Conservation (phyloP, 2,113 vertebrate species). For the Lanius collurio region DNA sequence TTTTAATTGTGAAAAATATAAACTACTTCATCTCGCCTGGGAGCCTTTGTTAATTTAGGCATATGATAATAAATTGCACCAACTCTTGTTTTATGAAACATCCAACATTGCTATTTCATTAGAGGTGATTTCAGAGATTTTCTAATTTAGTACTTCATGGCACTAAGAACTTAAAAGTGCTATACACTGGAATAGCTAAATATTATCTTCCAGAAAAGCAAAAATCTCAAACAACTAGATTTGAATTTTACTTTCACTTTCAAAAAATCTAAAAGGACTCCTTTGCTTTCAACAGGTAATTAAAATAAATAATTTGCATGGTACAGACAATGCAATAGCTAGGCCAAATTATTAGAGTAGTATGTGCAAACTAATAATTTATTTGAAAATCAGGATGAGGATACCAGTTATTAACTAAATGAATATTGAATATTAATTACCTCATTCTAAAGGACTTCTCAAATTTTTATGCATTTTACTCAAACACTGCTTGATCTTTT, state of each 20-base stretch:
- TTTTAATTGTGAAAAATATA: background rate
- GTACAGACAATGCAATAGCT: background rate
- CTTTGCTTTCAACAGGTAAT: background rate
- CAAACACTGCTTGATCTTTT: background rate
- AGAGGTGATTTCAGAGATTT: background rate
- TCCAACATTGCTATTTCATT: background rate
- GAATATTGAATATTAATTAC: background rate
- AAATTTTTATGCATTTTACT: background rate
- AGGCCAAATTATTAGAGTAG: background rate
- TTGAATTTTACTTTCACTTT: background rate
- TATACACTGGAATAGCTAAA: background rate
- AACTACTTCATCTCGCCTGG: background rate
- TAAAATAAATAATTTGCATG: background rate
- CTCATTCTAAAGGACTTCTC: background rate
- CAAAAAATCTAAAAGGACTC: background rate
- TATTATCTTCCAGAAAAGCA: background rate
- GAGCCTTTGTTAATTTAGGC: background rate
- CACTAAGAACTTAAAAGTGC: background rate
- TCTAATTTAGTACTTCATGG: background rate
- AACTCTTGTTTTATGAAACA: background rate
- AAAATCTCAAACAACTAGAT: background rate
- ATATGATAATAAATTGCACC: background rate
- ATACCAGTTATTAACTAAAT: background rate
- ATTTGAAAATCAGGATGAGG: background rate
- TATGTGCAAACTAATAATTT: background rate